Evolutionary conservation across 2,113 vertebrate genomes (phyloP), one percentile per base, ranked within the genome.

Genomic region (Marmota monax): DNA sequence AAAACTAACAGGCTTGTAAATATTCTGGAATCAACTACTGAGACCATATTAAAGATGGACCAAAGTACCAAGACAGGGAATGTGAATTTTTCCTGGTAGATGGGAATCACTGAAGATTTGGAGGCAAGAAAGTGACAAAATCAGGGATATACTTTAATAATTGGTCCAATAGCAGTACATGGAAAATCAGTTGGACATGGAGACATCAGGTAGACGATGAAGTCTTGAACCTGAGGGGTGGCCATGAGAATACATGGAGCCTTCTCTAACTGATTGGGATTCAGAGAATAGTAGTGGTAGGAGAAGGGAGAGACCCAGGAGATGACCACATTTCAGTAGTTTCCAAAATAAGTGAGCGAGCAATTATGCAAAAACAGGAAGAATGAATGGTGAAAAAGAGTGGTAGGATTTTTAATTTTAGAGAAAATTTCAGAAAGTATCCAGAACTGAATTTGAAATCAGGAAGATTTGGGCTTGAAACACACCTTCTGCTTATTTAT

Each of bases 401-500:
- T 18, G 17, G 23, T 20, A 53, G 37, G 34, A 61, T 77, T 95
- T 88, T 79, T 34, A 56, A 34, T 82, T 79, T 72, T 53, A 76
- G 61, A 48, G 37, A 78, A 13, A 83, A 92, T n/a, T 88, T 93
- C 79, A 48, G 48, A 5, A 70, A 86, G 1, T 74, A 76, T 70
- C 27, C 23, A 70, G 83, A 92, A 90, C 17, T 84, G 18, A 86
- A 95, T 39, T 61, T 74, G 32, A 92, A 93, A 74, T 72, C 11
- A 78, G 89, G 89, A 96, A 61, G 34, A 39, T 14, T 45, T 70
- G 58, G 18, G 6, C 8, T 92, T 17, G 45, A 79, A 63, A 65
- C 6, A 29, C 1, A n/a, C 4, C 74, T 92, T 51, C 48, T 80
- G 58, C 51, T 88, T n/a, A 32, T 4, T 10, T 22, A 0, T 70